Percentiles rank a stretch among this genome's conserved stretches.
Evolutionary conservation across 2,113 vertebrate genomes (phyloP).

Genomic region (Osmerus mordax): DNA sequence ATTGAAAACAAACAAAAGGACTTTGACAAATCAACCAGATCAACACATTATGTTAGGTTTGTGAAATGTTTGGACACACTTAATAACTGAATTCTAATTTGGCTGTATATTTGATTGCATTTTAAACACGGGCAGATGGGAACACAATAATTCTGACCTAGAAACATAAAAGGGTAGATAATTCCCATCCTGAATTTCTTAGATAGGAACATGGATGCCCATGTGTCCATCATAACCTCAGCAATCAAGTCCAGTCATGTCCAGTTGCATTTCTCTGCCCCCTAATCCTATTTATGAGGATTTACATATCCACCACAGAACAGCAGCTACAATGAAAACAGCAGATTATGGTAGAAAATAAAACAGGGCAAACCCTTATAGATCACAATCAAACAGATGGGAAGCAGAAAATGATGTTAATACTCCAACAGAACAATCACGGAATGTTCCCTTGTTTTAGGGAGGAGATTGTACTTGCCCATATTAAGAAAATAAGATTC

Average conservation of each 20-base stretch:
- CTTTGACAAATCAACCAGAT: too few relatives aligned
- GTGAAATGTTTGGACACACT: not conserved
- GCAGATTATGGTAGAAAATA: slow-evolving; percentile 15
- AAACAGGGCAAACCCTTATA: not conserved
- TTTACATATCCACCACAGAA: slow-evolving; percentile 17
- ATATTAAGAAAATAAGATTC: not conserved
- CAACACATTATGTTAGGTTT: not conserved
- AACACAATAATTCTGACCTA: not conserved
- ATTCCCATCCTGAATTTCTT: not conserved
- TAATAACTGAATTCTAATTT: not conserved
- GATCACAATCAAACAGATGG: not conserved
- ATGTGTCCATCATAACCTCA: not conserved
- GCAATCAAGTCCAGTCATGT: not conserved
- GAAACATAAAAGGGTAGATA: not conserved
- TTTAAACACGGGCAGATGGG: slow-evolving; percentile 7
- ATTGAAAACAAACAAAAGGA: too few relatives aligned
- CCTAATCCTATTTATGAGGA: slow-evolving; percentile 36
- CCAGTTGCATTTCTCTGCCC: slow-evolving; percentile 22
- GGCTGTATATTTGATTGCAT: not conserved
- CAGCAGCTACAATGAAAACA: slow-evolving; percentile 20
- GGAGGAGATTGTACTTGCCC: not conserved
- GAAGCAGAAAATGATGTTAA: too few relatives aligned
- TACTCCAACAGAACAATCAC: too few relatives aligned
- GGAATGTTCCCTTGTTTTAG: not conserved
- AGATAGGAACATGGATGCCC: not conserved